Conservation (phyloP, 2,888 invertebrate species). For the Orthosia cruda region DNA sequence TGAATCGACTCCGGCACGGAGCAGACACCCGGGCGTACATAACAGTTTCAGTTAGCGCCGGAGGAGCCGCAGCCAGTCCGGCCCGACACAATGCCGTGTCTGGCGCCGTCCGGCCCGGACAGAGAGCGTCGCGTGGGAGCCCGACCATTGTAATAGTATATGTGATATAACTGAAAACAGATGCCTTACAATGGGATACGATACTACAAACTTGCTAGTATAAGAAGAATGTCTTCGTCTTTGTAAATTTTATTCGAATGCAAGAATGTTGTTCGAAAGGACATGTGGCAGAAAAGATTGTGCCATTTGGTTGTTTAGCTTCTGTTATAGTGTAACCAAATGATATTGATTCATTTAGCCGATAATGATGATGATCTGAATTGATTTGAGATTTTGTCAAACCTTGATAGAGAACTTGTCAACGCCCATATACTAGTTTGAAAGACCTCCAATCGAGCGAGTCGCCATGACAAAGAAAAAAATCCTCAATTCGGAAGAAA, state of each 20-base stretch:
- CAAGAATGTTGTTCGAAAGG: background rate
- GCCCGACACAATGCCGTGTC: slow-evolving; percentile 25
- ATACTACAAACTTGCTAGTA: background rate
- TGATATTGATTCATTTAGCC: too few relatives aligned
- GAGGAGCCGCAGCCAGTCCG: slow-evolving; percentile 3
- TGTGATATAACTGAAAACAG: slow-evolving; percentile 12
- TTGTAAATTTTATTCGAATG: background rate
- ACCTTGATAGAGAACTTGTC: too few relatives aligned
- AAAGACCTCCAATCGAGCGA: too few relatives aligned
- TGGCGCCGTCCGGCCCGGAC: background rate
- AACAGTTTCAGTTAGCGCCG: slow-evolving; percentile 25
- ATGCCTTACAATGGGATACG: background rate
- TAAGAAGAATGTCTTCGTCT: background rate
- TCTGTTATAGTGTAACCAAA: background rate
- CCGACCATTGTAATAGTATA: background rate
- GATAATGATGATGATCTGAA: too few relatives aligned
- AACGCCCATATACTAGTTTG: too few relatives aligned
- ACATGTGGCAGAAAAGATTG: background rate
- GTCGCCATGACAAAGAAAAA: too few relatives aligned
- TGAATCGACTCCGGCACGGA: slow-evolving; percentile 15
- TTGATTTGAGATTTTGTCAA: too few relatives aligned
- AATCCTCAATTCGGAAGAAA: too few relatives aligned
- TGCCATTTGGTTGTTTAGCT: background rate
- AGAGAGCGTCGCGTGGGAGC: background rate
- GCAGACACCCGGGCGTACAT: background rate